Evolutionary conservation across 2,113 vertebrate genomes (phyloP).

Genomic region (Thamnaconus septentrionalis): DNA sequence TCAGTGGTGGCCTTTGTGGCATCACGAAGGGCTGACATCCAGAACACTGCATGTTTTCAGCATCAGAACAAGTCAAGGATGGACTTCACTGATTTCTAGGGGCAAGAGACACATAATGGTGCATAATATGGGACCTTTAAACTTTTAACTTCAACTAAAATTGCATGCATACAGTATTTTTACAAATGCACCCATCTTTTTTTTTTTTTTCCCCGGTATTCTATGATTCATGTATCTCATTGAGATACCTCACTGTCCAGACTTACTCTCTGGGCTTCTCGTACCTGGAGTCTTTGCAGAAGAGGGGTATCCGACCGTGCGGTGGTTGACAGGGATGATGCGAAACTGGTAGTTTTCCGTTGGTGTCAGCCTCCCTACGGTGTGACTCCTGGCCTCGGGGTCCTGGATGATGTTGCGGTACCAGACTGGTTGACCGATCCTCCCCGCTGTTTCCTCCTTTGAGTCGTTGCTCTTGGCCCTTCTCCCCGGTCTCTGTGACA

Average conservation of each 20-base stretch:
- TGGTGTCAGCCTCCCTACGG: conserved; percentile 80
- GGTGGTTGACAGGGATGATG: conserved; percentile 84
- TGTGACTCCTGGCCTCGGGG: conserved; percentile 74
- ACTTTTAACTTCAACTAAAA: too few relatives aligned
- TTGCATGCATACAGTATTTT: too few relatives aligned
- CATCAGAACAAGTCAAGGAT: too few relatives aligned
- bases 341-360: conserved; percentile 81
- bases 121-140: too few relatives aligned
- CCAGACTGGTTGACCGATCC: conserved; percentile 64
- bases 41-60: too few relatives aligned
- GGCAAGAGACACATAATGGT: too few relatives aligned
- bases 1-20: too few relatives aligned
- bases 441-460: conserved; percentile 4
- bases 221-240: background rate
- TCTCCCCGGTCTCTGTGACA: conserved; percentile 51
- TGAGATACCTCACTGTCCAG: background rate
- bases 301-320: conserved; percentile 84
- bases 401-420: conserved; percentile 73
- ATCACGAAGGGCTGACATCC: too few relatives aligned
- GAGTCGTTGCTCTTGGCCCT: conserved; percentile 17
- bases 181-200: too few relatives aligned
- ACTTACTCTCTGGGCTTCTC: background rate
- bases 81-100: too few relatives aligned
- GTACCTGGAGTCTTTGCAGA: conserved; percentile 88
- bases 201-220: too few relatives aligned